A percentile compares a stretch with the other conserved stretches of the same genome.
Conservation (phyloP, 2,113 vertebrate genomes). For the Toxotes chatareus region DNA sequence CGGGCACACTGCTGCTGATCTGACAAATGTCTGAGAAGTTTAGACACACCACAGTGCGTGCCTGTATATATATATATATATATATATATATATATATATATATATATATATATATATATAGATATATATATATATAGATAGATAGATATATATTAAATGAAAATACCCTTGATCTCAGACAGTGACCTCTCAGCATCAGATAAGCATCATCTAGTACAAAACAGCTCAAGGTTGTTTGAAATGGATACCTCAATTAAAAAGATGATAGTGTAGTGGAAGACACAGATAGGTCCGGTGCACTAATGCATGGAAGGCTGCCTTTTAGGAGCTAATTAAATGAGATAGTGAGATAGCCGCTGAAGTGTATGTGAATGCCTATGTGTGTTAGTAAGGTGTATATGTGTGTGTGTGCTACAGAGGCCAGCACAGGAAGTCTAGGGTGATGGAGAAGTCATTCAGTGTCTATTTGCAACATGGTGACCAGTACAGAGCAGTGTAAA, state of each 20-base stretch:
- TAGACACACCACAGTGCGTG: too few species aligned
- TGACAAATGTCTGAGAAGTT: constrained; percentile 1
- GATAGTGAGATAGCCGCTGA: constrained; percentile 70
- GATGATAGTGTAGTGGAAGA: constrained; percentile 51
- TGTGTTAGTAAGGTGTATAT: constrained; percentile 1
- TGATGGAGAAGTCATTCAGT: constrained; percentile 20
- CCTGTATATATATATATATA: too few species aligned
- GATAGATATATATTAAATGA: not conserved
- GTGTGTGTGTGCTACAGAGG: not conserved
- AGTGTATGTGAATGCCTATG: constrained; percentile 23
- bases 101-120: too few species aligned
- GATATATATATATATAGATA: too few species aligned
- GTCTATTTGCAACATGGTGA: constrained; percentile 4
- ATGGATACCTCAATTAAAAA: constrained; percentile 69
- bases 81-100: too few species aligned
- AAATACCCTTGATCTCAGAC: constrained; percentile 54
- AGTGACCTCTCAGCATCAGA: constrained; percentile 66
- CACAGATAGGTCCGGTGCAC: constrained; percentile 57
- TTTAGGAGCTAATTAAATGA: constrained; percentile 78
- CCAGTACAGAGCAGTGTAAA: not conserved
- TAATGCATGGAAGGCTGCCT: constrained; percentile 70
- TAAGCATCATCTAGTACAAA: constrained; percentile 74
- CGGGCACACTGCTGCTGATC: constrained; percentile 43
- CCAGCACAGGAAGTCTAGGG: not conserved
- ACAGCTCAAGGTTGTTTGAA: constrained; percentile 78